Evolutionary conservation across 2,888 invertebrate genomes (phyloP).

Genomic region (Orthosia cruda): DNA sequence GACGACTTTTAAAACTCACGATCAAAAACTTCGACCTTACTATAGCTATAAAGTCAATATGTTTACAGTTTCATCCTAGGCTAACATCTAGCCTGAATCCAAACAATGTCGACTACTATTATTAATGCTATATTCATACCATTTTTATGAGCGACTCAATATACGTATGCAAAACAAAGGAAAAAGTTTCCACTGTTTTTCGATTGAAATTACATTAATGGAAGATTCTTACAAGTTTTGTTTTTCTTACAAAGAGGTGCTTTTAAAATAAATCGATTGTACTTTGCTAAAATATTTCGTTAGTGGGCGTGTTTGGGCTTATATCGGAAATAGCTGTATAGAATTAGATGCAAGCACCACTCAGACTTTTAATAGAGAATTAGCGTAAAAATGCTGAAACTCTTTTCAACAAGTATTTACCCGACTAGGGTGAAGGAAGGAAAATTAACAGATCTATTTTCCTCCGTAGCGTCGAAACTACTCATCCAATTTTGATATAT

Average conservation of each 20-base stretch:
- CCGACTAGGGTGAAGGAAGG: no score
- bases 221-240: slow-evolving; percentile 14
- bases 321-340: slow-evolving; percentile 9
- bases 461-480: no score
- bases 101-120: slow-evolving; percentile 29
- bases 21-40: slow-evolving; percentile 2
- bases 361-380: slow-evolving; percentile 2
- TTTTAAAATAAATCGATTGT: slow-evolving; percentile 36
- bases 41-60: slow-evolving; percentile 29
- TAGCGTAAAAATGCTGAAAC: background rate
- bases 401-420: background rate
- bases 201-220: slow-evolving; percentile 33
- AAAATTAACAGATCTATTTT: no score
- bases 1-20: background rate
- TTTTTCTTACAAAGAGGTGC: slow-evolving; percentile 42
- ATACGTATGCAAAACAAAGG: slow-evolving; percentile 23
- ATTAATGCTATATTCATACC: slow-evolving; percentile 29
- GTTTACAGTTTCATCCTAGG: slow-evolving; percentile 33
- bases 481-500: no score
- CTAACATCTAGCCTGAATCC: slow-evolving; percentile 18
- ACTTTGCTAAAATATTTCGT: slow-evolving; percentile 22
- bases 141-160: slow-evolving; percentile 23
- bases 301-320: slow-evolving; percentile 13
- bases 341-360: slow-evolving; percentile 10
- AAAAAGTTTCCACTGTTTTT: slow-evolving; percentile 29